Percentiles rank a stretch among this genome's conserved stretches.
Conservation (phyloP, 2,888 invertebrate species). For the Adineta ricciae region DNA sequence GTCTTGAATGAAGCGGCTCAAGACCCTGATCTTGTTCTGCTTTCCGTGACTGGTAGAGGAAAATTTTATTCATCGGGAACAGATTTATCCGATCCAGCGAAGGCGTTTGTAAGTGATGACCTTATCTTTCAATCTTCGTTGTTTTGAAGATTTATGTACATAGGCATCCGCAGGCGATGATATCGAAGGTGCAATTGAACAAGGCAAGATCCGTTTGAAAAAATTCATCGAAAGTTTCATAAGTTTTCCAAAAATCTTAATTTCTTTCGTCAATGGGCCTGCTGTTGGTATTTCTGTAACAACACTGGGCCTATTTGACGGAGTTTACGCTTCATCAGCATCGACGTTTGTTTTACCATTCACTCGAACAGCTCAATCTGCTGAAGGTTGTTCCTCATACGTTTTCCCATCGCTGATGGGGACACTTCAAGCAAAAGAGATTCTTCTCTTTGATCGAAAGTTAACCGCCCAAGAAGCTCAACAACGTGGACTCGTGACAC, state of each 20-base stretch:
- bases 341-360: slow-evolving; percentile 82
- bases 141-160: too few species aligned
- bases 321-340: slow-evolving; percentile 70
- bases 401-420: slow-evolving; percentile 59
- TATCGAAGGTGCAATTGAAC: background rate
- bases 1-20: slow-evolving; percentile 62
- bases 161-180: background rate
- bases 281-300: slow-evolving; percentile 85
- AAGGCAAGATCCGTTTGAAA: slow-evolving; percentile 17
- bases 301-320: slow-evolving; percentile 71
- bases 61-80: slow-evolving; percentile 30
- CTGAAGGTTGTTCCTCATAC: slow-evolving; percentile 79
- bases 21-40: slow-evolving; percentile 60
- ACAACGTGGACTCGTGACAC: slow-evolving; percentile 26
- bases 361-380: slow-evolving; percentile 67
- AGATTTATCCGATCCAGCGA: slow-evolving; percentile 22
- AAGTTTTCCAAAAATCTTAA: slow-evolving; percentile 73
- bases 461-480: slow-evolving; percentile 30
- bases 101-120: background rate
- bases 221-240: slow-evolving; percentile 67
- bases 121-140: background rate
- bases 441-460: slow-evolving; percentile 26
- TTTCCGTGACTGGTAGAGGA: slow-evolving; percentile 61
- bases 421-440: slow-evolving; percentile 23
- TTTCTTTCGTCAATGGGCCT: slow-evolving; percentile 83